Evolutionary conservation across 2,113 vertebrate genomes (phyloP).

Genomic region (Brachirus orientalis): DNA sequence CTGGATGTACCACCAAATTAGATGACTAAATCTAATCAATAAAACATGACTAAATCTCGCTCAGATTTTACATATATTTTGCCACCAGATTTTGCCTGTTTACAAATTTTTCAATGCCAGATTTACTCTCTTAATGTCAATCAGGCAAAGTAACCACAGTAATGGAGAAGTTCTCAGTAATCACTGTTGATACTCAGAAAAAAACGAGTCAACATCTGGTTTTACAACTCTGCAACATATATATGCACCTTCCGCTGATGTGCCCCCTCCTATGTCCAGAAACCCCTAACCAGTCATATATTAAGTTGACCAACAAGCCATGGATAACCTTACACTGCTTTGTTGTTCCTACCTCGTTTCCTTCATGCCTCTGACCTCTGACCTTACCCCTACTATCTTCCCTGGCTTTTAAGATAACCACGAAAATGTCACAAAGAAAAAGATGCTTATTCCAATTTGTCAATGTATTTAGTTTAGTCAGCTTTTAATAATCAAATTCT

Average conservation of each 20-base stretch:
- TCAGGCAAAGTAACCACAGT: conserved; percentile 56
- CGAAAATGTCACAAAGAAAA: conserved; percentile 23
- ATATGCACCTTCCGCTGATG: conserved; percentile 30
- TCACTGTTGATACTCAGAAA: conserved; percentile 29
- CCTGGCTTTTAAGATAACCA: conserved; percentile 24
- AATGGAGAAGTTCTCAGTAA: conserved; percentile 56
- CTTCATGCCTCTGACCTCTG: conserved; percentile 57
- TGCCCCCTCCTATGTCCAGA: conserved; percentile 17
- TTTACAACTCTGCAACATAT: conserved; percentile 40
- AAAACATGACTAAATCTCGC: conserved; percentile 46
- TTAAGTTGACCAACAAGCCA: conserved; percentile 64
- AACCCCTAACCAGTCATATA: conserved; percentile 64
- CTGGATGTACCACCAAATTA: conserved; percentile 24
- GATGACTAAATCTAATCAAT: no score
- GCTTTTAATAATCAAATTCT: no score
- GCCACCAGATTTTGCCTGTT: conserved; percentile 53
- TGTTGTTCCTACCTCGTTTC: conserved; percentile 48
- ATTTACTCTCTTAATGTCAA: conserved; percentile 56
- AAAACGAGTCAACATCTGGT: conserved; percentile 73
- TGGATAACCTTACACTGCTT: conserved; percentile 54
- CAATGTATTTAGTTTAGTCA: not conserved
- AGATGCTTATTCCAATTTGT: not conserved
- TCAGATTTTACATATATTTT: conserved; percentile 31
- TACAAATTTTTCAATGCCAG: conserved; percentile 50
- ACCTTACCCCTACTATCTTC: conserved; percentile 38